Base-by-base conservation (phyloP, 2,797 vertebrate species). In the Fringilla coelebs region DNA sequence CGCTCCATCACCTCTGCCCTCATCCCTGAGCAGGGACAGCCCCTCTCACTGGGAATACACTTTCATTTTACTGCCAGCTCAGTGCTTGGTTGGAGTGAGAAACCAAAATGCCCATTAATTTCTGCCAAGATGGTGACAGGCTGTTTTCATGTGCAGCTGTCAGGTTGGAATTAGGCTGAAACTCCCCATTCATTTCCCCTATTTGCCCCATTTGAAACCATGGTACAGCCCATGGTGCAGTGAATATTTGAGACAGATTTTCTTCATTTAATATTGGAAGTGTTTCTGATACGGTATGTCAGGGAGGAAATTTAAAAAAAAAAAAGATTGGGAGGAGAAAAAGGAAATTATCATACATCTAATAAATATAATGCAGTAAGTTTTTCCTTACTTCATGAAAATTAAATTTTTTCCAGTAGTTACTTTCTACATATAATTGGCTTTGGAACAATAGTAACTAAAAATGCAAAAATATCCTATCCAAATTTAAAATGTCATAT, bases 381-480 rank as follows among this genome's bases (percentile, higher is more conserved):
- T 62, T 96, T 89, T 41, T 86, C 31, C 75, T 74, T 67, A 61
- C 52, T 83, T 78, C 43, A 49, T 79, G 57, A 83, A 84, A 83
- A 40, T 72, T 74, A 29, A 16, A 6, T 68, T 51, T 54, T 57
- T 54, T 18, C 25, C 32, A 67, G 0, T 12, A 36, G 28, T 63
- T 73, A 51, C 38, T 91, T 87, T 84, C 49, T 90, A 45, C 48
- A 32, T 70, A 29, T 63, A 82, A 82, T 57, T 62, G 11, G 36
- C 52, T 93, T 90, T 92, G 41, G 61, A 87, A 82, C 48, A 93
- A 85, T 49, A 89, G 61, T 48, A 66, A 66, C 58, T 68, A 83
- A 89, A 92, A 83, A 34, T 11, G 13, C 6, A 82, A 54, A 51
- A 36, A 85, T 75, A 81, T 83, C 43, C 46, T 83, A 65, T 71